Conservation (phyloP, 2,797 vertebrate species). For the Sparus aurata region DNA sequence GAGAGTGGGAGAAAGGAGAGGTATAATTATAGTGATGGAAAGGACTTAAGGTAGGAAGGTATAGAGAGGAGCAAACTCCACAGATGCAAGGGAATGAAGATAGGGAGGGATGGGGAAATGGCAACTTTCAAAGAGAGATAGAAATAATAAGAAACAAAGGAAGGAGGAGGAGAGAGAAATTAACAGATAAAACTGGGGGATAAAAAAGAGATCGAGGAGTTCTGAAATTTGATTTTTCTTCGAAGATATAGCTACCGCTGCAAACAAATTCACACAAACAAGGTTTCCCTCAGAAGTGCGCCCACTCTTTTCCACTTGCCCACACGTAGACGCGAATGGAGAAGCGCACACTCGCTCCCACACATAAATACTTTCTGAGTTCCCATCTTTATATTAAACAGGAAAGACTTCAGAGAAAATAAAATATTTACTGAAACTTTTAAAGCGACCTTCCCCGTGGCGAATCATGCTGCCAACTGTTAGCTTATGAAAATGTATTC, state of each 20-base stretch:
- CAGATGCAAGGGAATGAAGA: neutral
- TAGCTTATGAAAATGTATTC: constrained; percentile 40
- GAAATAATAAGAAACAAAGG: neutral
- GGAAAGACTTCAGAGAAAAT: constrained; percentile 38
- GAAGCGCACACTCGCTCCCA: constrained; percentile 8
- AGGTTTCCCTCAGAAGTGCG: constrained; percentile 23
- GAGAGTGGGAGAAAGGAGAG: neutral
- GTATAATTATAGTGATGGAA: constrained; percentile 4
- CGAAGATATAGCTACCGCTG: neutral
- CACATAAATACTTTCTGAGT: constrained; percentile 3
- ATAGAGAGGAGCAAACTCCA: neutral
- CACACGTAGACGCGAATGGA: constrained; percentile 8
- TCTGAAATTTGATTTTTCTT: constrained; percentile 9
- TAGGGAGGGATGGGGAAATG: neutral
- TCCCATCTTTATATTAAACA: constrained; percentile 39
- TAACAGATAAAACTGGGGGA: neutral
- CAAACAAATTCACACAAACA: constrained; percentile 37
- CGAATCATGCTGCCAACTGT: constrained; percentile 30
- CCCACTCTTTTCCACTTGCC: constrained; percentile 14
- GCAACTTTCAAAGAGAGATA: neutral
- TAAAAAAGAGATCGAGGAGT: neutral
- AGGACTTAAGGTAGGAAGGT: neutral
- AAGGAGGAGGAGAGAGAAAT: neutral
- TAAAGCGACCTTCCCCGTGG: constrained; percentile 42
- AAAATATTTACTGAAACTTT: constrained; percentile 48